phyloP scores from a whole-genome alignment of 2,888 invertebrate species.

The Diabrotica balteata region DNA sequence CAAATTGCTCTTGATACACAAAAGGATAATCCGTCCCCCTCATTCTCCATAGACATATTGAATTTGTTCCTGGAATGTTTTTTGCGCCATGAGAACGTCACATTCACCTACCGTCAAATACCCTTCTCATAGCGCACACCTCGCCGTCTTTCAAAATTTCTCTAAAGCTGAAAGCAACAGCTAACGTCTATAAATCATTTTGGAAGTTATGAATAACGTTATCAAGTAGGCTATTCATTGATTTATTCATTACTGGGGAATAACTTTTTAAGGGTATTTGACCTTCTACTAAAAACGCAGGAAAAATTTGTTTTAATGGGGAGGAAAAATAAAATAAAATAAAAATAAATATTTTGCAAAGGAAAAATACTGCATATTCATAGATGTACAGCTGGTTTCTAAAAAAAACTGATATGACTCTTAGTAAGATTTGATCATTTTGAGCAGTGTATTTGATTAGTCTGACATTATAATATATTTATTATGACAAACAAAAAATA shows the following conservation, averaged over 20 bases:
- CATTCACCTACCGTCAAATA: conserved; percentile 9
- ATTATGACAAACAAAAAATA: no score
- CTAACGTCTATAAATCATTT: conserved; percentile 26
- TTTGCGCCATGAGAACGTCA: conserved; percentile 5
- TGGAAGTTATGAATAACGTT: conserved; percentile 25
- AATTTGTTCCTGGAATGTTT: conserved; percentile 16
- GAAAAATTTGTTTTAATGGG: no score
- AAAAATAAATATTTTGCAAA: no score
- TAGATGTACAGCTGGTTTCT: no score
- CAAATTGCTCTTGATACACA: conserved; percentile 16
- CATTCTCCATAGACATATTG: conserved; percentile 11
- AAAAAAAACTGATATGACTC: no score
- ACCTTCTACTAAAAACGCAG: no score
- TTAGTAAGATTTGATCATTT: no score
- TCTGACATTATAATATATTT: no score
- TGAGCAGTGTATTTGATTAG: no score
- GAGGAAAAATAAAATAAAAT: no score
- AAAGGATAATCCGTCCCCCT: conserved; percentile 13
- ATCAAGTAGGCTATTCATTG: conserved; percentile 21
- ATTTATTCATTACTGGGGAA: conserved; percentile 21
- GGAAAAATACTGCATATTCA: no score
- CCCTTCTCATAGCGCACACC: neutral
- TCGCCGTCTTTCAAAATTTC: conserved; percentile 14
- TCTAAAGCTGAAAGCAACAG: conserved; percentile 23
- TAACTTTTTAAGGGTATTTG: conserved; percentile 4